Base-by-base conservation (phyloP, 2,797 vertebrate species). In the Thaleichthys pacificus region DNA sequence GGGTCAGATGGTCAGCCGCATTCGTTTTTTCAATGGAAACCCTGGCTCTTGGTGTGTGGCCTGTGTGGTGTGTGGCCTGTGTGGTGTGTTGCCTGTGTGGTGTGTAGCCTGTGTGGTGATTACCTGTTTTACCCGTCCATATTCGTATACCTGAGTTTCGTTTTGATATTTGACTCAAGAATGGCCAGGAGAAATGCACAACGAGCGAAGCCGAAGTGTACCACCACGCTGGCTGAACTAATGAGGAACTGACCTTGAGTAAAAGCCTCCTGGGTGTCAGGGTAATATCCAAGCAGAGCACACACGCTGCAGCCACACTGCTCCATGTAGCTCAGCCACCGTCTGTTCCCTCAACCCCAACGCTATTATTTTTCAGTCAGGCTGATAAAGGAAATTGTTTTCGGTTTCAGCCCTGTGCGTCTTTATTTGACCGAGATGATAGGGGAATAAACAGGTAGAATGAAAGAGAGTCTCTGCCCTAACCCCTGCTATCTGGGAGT, bases 201-300 rank as follows among this genome's bases (percentile, higher is more conserved):
- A 19, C 3, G 8, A 24, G 65, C 30, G 28, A n/a, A 8, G 42
- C 12, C 15, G 9, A 17, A n/a, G 35, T 63, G 66, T 28, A 32
- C 9, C 6, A 6, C 22, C 21, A 65, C 56, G 73, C 71, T 74
- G 22, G 64, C 71, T 35, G 61, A 68, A 67, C 56, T 35, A 62
- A 62, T 69, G 76, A 70, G 28, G 73, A 63, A 68, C 65, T 64
- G 63, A 72, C 74, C 76, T 78, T 80, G 75, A 70, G 81, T 78
- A 51, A 47, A 75, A 62, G 54, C 75, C 70, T 77, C 74, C 12
- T 66, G 77, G 76, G 69, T 24, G 49, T 54, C n/a, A 61, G 72
- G 58, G 68, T 77, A 63, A 72, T 80, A 68, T 69, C 73, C 66
- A 63, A 19, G 57, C 63, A 60, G 26, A 58, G 56, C 21, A 3